A percentile compares a stretch with the other conserved stretches of the same genome.
Conservation (phyloP, 2,888 invertebrate species). For the Drosophila rubida region DNA sequence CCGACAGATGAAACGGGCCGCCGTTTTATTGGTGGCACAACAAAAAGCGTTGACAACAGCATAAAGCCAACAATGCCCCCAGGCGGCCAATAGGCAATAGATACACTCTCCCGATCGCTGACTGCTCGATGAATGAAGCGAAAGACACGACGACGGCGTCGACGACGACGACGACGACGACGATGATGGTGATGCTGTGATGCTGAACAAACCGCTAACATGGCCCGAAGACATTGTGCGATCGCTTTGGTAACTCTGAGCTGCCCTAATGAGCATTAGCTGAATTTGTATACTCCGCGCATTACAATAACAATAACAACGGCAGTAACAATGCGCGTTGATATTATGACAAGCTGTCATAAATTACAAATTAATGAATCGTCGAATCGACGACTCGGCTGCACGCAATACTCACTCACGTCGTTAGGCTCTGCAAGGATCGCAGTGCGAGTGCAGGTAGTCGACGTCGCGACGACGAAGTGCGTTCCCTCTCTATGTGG, state of each 20-base stretch:
- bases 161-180: constrained; percentile 8
- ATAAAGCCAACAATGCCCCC: constrained; percentile 78
- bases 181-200: constrained; percentile 51
- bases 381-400: constrained; percentile 32
- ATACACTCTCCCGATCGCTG: background rate
- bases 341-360: constrained; percentile 81
- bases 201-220: constrained; percentile 70
- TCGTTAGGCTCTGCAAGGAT: no score
- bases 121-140: constrained; percentile 40
- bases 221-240: constrained; percentile 78
- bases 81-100: constrained; percentile 37
- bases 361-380: constrained; percentile 80
- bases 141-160: background rate
- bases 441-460: constrained; percentile 63
- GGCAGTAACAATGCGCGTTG: constrained; percentile 40
- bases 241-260: constrained; percentile 63
- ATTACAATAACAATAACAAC: constrained; percentile 41
- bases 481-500: constrained; percentile 55
- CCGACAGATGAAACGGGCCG: constrained; percentile 74
- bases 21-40: constrained; percentile 76
- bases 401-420: constrained; percentile 20
- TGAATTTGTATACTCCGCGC: constrained; percentile 43
- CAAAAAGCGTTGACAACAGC: constrained; percentile 81
- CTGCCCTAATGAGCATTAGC: constrained; percentile 71
- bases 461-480: no score